Base-by-base conservation (phyloP, 1,140 invertebrate genomes). In the Periplaneta americana region DNA sequence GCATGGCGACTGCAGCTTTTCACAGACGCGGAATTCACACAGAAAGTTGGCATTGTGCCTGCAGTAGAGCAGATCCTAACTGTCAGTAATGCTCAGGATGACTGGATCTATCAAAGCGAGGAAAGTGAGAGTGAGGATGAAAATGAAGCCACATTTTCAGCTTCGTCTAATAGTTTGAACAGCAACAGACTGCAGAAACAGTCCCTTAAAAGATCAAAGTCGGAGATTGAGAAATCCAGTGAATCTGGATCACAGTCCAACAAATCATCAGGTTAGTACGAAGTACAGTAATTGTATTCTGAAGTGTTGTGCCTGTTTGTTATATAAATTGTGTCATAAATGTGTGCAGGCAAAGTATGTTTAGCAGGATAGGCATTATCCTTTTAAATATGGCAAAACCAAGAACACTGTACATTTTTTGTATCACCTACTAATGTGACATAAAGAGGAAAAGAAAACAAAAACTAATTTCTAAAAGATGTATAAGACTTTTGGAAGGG, bases 1-100 rank as follows among this genome's bases (percentile, higher is more conserved):
- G 79, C 48, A 22, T 80, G 79, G 79, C 79, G 79, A 18, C 17
- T 80, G 35, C 37, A 80, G 57, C 79, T 80, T 10, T 48, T 80
- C 34, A 80, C 79, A 74, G 79, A 80, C 48, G 17, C 79, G 0
- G 22, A 74, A 9, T 80, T 80, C 33, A 22, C 48, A 17, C 35
- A 28, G 37, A 74, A 74, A 34, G 10, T 66, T 74, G 79, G 79
- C n/a, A 15, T 5, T 10, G 31, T 66, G 10, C 66, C 48, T 34
- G 79, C 31, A 15, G 11, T 39, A n/a, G 57, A 15, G 48, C 35
- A 17, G 5, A 15, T 74, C n/a, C n/a, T 9, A 66, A 11, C 22
- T 66, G 1, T 66, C 48, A n/a, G 48, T n/a, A 31, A 35, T 22
- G 66, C n/a, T 1, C n/a, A 74, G 39, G 48, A 74, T 34, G 79